phyloP scores from a whole-genome alignment of 2,797 vertebrate genomes.

The Vultur gryphus region DNA sequence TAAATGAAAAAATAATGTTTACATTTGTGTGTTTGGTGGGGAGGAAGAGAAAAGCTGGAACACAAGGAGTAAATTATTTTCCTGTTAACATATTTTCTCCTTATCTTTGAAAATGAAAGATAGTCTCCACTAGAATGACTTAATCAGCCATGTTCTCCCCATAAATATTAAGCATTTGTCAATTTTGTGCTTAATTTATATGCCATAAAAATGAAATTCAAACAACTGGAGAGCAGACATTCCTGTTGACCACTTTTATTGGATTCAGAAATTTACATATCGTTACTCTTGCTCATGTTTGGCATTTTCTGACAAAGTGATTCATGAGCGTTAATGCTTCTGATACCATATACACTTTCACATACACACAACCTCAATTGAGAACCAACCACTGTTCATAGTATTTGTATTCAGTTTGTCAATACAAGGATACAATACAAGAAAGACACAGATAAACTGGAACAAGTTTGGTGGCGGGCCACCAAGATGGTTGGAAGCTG shows the following conservation, averaged over 20 bases:
- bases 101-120: neutral
- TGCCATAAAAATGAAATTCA: neutral
- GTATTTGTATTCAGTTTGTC: neutral
- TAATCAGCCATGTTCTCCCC: neutral
- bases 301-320: neutral
- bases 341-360: neutral
- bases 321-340: neutral
- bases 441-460: neutral
- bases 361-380: rapidly evolving
- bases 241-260: neutral
- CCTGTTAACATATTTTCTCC: neutral
- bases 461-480: neutral
- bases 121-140: neutral
- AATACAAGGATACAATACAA: neutral
- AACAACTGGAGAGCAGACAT: neutral
- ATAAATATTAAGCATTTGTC: neutral
- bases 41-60: neutral
- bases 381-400: neutral
- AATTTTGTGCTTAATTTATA: neutral
- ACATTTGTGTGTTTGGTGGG: rapidly evolving
- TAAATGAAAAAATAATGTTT: neutral
- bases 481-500: neutral
- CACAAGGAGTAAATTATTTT: neutral
- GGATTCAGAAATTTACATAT: neutral
- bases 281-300: neutral